Percentiles rank a stretch among this genome's conserved stretches.
Conservation (phyloP, 2,113 vertebrate species). For the Toxotes jaculatrix region DNA sequence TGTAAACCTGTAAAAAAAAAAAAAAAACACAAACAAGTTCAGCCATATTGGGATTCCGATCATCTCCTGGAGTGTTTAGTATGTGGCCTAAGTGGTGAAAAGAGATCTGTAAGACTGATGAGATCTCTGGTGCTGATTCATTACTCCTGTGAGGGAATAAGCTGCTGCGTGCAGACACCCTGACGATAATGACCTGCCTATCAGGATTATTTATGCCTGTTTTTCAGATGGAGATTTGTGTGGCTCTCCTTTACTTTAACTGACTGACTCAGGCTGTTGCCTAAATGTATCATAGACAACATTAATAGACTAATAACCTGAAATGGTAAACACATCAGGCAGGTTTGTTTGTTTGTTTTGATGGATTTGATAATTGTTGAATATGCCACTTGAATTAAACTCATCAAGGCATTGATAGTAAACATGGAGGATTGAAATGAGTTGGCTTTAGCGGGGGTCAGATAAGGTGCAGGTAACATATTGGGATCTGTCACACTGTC, state of each 20-base stretch:
- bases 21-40: not conserved
- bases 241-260: slow-evolving; percentile 28
- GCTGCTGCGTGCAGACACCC: slow-evolving; percentile 53
- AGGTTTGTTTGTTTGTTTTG: not conserved
- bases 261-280: slow-evolving; percentile 29
- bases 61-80: not conserved
- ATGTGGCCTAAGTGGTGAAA: slow-evolving; percentile 22
- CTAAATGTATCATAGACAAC: slow-evolving; percentile 8
- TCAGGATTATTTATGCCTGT: slow-evolving; percentile 65
- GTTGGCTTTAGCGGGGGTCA: not conserved
- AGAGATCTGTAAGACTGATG: slow-evolving; percentile 40
- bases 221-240: slow-evolving; percentile 56
- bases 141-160: slow-evolving; percentile 46
- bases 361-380: not conserved
- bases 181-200: slow-evolving; percentile 56
- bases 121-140: slow-evolving; percentile 49
- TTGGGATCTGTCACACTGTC: not conserved
- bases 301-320: slow-evolving; percentile 7
- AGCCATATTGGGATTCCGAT: not conserved
- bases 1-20: not conserved
- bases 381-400: not conserved
- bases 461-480: slow-evolving; percentile 19
- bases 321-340: slow-evolving; percentile 19
- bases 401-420: not conserved
- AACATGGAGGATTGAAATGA: not conserved